Base-by-base conservation (phyloP, 2,113 vertebrate genomes). In the Prionailurus viverrinus region DNA sequence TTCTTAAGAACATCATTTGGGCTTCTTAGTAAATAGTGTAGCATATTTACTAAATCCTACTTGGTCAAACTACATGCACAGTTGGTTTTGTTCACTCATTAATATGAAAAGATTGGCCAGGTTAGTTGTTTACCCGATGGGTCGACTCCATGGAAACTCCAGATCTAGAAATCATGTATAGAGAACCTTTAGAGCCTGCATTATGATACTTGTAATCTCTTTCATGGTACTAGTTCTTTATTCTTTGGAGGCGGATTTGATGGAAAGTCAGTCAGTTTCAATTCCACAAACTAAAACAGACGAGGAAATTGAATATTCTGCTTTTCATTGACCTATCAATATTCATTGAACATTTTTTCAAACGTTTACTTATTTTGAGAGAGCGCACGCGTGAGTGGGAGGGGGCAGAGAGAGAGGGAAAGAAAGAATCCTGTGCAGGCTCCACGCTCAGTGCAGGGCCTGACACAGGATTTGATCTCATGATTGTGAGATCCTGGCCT, bases 211-310 rank as follows among this genome's bases (percentile, higher is more conserved):
- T 69, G 12, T 45, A 93, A 53, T 73, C 53, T 80, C 41, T 73
- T 97, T 12, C 80, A 23, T 76, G 48, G 48, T 61, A 85, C 21
- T 27, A 41, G 12, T 36, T 36, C 33, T 66, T 95, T 89, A 71
- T 55, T 83, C 29, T 71, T 65, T 61, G 69, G 31, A 33, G 19
- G 29, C 80, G 36, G 21, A 73, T 79, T 69, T 96, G 71, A 82
- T 89, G 14, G 18, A 92, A 79, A 84, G 66, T 89, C n/a, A 63
- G 48, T 88, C n/a, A 53, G 10, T 94, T 94, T 85, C n/a, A 41
- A 48, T 11, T 95, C 27, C 76, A 58, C 29, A 93, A 53, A 81
- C 79, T 76, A 68, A 93, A 78, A 85, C 69, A 29, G 39, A 58
- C 48, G 45, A n/a, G 86, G 10, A 95, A 39, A 8, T 31, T 74